Conservation (phyloP, 2,888 invertebrate species). For the Cremastinae sp. region DNA sequence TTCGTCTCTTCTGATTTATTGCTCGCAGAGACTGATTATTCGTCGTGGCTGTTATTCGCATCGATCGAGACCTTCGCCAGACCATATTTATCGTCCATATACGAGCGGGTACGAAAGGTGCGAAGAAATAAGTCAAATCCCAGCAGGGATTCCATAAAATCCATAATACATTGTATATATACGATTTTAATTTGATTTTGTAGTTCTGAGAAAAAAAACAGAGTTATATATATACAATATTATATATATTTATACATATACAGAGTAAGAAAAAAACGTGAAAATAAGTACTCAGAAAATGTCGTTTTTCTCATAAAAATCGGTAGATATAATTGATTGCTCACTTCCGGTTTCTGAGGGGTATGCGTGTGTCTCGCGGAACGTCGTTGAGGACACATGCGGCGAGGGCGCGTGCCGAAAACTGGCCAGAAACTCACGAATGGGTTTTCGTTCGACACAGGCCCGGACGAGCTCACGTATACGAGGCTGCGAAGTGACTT, state of each 20-base stretch:
- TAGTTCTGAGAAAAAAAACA: no score
- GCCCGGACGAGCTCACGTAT: constrained; percentile 37
- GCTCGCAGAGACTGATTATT: constrained; percentile 53
- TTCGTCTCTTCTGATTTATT: constrained; percentile 54
- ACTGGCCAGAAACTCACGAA: constrained; percentile 65
- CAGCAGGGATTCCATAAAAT: constrained; percentile 46
- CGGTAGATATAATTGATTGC: not conserved
- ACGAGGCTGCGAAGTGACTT: constrained; percentile 60
- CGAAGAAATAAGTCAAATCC: constrained; percentile 50
- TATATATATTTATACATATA: no score
- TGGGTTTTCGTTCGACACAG: constrained; percentile 21
- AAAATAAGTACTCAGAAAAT: not conserved
- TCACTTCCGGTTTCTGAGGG: not conserved
- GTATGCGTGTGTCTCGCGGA: constrained; percentile 19
- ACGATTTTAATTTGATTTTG: constrained; percentile 17
- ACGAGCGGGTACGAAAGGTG: constrained; percentile 46
- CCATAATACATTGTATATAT: constrained; percentile 22
- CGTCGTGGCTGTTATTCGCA: constrained; percentile 12
- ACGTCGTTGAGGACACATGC: constrained; percentile 23
- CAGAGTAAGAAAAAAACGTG: not conserved
- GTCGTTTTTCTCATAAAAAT: no score
- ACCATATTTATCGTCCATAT: constrained; percentile 42
- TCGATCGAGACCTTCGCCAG: constrained; percentile 52
- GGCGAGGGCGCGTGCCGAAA: constrained; percentile 74
- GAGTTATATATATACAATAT: no score